These are phyloP conservation scores for Silurus meridionalis DNA, from an alignment of 2,113 vertebrate species.

Conservation along the genomic window DNA sequence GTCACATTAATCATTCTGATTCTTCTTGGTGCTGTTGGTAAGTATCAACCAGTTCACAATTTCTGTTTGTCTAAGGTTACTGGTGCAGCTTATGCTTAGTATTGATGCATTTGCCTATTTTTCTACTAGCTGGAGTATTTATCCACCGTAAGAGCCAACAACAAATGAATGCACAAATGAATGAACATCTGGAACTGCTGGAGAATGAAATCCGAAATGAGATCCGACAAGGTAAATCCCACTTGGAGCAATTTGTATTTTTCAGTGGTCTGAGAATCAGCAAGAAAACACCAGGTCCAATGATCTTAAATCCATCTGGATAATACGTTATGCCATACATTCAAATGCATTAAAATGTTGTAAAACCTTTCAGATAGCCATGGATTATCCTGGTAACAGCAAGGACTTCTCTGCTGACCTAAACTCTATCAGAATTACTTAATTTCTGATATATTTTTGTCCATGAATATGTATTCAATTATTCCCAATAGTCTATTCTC, in stretches of 20 bases:
- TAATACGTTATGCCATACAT: too few species aligned
- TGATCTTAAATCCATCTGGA: too few species aligned
- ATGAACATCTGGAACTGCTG: slow-evolving; percentile 80
- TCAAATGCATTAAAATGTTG: too few species aligned
- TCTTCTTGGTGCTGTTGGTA: slow-evolving; percentile 46
- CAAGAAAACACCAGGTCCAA: too few species aligned
- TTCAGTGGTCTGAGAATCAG: background rate
- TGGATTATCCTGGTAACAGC: too few species aligned
- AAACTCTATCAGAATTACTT: too few species aligned
- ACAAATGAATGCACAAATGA: slow-evolving; percentile 79
- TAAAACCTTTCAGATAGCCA: too few species aligned
- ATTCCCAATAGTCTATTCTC: too few species aligned
- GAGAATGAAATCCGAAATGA: slow-evolving; percentile 89
- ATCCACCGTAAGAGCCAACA: slow-evolving; percentile 80
- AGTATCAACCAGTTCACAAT: background rate
- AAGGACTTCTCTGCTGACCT: too few species aligned
- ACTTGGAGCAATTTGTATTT: background rate
- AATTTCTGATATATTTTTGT: too few species aligned
- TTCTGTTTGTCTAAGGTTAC: background rate
- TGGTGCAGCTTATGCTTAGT: background rate
- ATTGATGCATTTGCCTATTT: background rate
- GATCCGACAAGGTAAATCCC: slow-evolving; percentile 84
- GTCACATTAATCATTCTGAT: slow-evolving; percentile 69
- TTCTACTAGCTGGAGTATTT: slow-evolving; percentile 72
- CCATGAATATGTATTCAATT: too few species aligned